A percentile compares a stretch with the other conserved stretches of the same genome.
phyloP scores from a whole-genome alignment of 2,888 invertebrate species.

The Temnothorax rugatulus region DNA sequence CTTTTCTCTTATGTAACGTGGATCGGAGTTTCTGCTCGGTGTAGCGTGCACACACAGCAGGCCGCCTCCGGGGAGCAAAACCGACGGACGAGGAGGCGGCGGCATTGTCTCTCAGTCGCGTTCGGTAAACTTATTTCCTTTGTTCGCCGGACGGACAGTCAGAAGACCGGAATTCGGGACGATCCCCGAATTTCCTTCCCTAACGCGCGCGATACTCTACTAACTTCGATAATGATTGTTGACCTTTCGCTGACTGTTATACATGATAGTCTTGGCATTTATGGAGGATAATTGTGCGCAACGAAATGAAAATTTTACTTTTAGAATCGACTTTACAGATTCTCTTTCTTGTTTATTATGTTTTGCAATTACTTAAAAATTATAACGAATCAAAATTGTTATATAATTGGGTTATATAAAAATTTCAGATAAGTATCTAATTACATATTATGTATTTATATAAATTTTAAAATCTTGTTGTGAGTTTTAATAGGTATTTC shows the following conservation, averaged over 20 bases:
- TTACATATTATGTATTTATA: slow-evolving; percentile 2
- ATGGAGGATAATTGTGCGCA: slow-evolving; percentile 7
- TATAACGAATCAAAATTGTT: neutral
- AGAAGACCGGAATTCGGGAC: slow-evolving; percentile 16
- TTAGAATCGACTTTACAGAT: neutral
- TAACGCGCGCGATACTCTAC: slow-evolving; percentile 11
- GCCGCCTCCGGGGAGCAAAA: slow-evolving; percentile 63
- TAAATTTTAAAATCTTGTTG: neutral
- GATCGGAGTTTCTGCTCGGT: slow-evolving; percentile 80
- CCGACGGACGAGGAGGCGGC: slow-evolving; percentile 45
- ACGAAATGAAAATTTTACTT: neutral
- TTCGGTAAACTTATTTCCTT: slow-evolving; percentile 58
- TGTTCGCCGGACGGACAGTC: slow-evolving; percentile 21
- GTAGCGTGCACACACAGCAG: slow-evolving; percentile 77
- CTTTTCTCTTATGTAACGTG: slow-evolving; percentile 80
- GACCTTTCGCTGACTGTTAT: slow-evolving; percentile 22
- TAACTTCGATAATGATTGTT: slow-evolving; percentile 37
- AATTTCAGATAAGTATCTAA: neutral
- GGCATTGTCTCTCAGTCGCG: slow-evolving; percentile 66
- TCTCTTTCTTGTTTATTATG: neutral
- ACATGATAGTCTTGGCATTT: neutral
- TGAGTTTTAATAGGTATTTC: neutral
- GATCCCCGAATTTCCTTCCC: slow-evolving; percentile 10
- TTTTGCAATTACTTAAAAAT: neutral
- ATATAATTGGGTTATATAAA: neutral